phyloP scores from a whole-genome alignment of 2,113 vertebrate species.

The Ellobius talpinus region DNA sequence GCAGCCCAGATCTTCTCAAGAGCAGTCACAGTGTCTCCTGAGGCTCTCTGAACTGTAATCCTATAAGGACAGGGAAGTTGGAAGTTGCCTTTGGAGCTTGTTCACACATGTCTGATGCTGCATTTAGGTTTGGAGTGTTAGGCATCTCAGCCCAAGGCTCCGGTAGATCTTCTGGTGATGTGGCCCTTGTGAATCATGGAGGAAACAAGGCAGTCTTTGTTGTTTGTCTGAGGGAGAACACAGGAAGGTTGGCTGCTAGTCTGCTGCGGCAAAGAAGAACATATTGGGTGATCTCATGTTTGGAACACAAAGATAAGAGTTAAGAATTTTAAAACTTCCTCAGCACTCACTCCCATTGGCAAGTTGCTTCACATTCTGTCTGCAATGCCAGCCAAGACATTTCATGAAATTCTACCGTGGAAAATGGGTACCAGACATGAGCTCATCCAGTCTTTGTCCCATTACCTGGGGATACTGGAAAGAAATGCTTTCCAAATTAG shows the following conservation, averaged over 20 bases:
- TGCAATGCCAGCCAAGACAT: constrained; percentile 12
- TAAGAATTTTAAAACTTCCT: constrained; percentile 36
- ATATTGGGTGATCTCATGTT: constrained; percentile 60
- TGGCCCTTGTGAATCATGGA: constrained; percentile 42
- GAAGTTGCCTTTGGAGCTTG: constrained; percentile 48
- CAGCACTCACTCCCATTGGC: constrained; percentile 24
- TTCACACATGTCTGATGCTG: neutral
- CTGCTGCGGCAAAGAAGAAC: constrained; percentile 37
- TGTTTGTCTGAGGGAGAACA: constrained; percentile 60
- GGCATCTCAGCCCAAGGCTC: neutral
- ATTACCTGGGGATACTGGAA: neutral
- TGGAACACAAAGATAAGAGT: constrained; percentile 45
- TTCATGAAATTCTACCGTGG: neutral
- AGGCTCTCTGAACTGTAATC: neutral
- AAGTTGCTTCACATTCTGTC: neutral
- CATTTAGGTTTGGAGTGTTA: neutral
- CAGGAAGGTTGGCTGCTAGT: neutral
- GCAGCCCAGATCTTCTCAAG: neutral
- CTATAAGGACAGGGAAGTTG: neutral
- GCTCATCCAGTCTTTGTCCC: neutral
- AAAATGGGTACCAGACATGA: constrained; percentile 51
- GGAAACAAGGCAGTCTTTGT: neutral
- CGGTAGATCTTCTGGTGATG: neutral
- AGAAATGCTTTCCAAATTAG: neutral
- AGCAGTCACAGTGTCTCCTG: neutral